Evolutionary conservation across 2,888 invertebrate genomes (phyloP), one percentile per base, ranked within the genome.

Genomic region (Dolichomitus sp.): DNA sequence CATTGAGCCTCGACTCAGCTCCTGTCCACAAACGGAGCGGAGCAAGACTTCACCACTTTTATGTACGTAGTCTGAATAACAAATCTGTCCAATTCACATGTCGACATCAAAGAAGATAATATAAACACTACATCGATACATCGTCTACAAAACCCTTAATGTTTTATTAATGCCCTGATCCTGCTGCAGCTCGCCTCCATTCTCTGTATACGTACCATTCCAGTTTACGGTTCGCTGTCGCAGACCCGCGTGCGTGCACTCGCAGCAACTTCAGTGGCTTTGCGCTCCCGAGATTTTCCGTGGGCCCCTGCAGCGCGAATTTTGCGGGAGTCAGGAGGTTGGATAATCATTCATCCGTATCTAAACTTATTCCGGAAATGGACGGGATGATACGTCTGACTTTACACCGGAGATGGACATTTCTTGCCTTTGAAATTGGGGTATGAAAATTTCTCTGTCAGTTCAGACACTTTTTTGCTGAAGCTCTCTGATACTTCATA

Each of bases 51-150:
- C 92, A 92, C 90, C 92, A 92, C 92, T 92, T 92, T 93, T 92
- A 92, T 91, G 92, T 92, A 91, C 92, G 92, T 90, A 93, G 92
- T 91, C 93, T 93, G 93, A 93, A 93, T 93, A 93, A 93, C 93
- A 93, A 93, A 93, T 93, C 93, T 93, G 93, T 93, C 93, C 93
- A 93, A 93, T 93, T 93, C 93, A 93, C 93, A 93, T 93, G 93
- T 93, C 93, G 93, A 93, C 93, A 93, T 93, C 93, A 92, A 93
- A 93, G 93, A 93, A 93, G 93, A 93, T 93, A 93, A 93, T 93
- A 93, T 93, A 93, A 93, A 93, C 93, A 92, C 93, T 93, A 93
- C 93, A 93, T 93, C 93, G 93, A 93, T 93, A 93, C 92, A 93
- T 93, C 92, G 91, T 92, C 93, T 90, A 91, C 93, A 93, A 93